Evolutionary conservation across 92 coral and sea anemone genomes (phyloP).

Genomic region (Bergia puertoricense): DNA sequence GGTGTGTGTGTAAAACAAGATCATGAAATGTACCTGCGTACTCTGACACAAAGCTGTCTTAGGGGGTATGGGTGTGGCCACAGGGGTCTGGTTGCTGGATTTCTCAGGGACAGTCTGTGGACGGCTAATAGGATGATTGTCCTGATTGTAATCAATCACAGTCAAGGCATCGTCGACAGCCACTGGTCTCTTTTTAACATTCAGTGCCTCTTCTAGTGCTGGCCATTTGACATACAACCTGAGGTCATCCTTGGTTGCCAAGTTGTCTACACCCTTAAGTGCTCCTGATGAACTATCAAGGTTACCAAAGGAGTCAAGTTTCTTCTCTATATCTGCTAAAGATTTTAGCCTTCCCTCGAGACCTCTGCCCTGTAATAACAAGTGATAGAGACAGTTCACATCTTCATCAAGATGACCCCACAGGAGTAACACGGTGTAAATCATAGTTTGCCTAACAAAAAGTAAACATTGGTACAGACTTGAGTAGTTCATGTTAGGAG

Average conservation of each 20-base stretch:
- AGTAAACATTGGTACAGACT: too few species aligned
- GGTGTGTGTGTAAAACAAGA: not conserved
- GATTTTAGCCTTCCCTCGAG: slow-evolving; percentile 17
- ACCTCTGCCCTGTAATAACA: slow-evolving; percentile 4
- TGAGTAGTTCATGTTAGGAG: too few species aligned
- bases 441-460: too few species aligned
- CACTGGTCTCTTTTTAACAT: slow-evolving; percentile 60
- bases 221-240: slow-evolving; percentile 89
- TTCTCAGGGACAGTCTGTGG: slow-evolving; percentile 75
- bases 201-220: slow-evolving; percentile 91
- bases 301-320: not conserved
- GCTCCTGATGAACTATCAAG: slow-evolving; percentile 7
- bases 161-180: not conserved
- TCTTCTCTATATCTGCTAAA: slow-evolving; percentile 1
- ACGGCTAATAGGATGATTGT: slow-evolving; percentile 50
- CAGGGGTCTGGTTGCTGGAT: slow-evolving; percentile 60
- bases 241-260: slow-evolving; percentile 82
- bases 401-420: not conserved
- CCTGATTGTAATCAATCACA: slow-evolving; percentile 37
- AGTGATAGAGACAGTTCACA: not conserved
- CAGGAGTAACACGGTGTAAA: not conserved
- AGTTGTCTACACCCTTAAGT: slow-evolving; percentile 34
- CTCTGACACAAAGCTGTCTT: slow-evolving; percentile 78
- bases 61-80: slow-evolving; percentile 69
- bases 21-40: slow-evolving; percentile 60